A percentile compares a stretch with the other conserved stretches of the same genome.
phyloP scores from a whole-genome alignment of 2,113 vertebrate species.

The Hylia prasina region DNA sequence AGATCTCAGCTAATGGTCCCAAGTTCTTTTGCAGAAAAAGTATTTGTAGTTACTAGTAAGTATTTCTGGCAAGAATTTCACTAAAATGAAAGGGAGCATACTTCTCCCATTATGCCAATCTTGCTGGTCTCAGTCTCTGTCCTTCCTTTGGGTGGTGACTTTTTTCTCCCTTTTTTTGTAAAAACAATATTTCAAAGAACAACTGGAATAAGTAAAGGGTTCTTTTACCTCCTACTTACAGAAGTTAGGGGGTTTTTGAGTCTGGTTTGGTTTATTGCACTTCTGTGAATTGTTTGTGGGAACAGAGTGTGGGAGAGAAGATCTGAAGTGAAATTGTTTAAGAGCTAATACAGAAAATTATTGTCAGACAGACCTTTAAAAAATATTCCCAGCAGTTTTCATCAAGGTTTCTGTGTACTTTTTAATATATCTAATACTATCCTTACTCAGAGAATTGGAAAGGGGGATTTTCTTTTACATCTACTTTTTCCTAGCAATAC shows the following conservation, averaged over 20 bases:
- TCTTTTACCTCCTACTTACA: not conserved
- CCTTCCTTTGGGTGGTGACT: not conserved
- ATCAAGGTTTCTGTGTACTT: not conserved
- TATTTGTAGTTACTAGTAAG: not conserved
- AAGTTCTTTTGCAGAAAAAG: not conserved
- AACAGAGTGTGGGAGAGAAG: not conserved
- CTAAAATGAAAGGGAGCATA: not conserved
- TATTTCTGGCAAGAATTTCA: not conserved
- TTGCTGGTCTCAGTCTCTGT: not conserved
- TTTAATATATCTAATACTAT: not conserved
- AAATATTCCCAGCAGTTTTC: not conserved
- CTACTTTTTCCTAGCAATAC: not conserved
- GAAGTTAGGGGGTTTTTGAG: not conserved
- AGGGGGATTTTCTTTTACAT: not conserved
- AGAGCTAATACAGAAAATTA: not conserved
- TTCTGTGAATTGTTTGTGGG: not conserved
- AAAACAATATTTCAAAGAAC: not conserved
- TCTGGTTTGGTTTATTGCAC: not conserved
- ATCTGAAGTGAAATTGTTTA: not conserved
- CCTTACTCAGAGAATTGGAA: not conserved
- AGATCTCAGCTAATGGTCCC: not conserved
- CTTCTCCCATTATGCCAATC: not conserved
- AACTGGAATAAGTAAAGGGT: not conserved
- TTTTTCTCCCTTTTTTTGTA: not conserved
- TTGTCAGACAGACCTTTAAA: not conserved